phyloP scores from a whole-genome alignment of 2,113 vertebrate genomes.

The Pelusios castaneus region DNA sequence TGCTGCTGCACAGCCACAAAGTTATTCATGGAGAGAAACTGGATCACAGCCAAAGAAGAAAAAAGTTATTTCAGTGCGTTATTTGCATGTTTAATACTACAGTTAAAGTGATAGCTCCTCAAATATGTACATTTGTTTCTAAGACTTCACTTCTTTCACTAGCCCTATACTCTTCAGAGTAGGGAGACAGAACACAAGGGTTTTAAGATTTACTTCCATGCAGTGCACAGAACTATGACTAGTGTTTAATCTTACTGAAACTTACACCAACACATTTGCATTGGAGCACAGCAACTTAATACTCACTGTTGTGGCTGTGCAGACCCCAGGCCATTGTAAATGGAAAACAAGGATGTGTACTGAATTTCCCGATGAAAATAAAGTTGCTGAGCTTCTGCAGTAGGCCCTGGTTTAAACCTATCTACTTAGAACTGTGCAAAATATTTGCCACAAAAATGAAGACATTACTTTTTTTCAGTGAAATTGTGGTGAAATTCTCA shows the following conservation, averaged over 20 bases:
- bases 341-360: not conserved
- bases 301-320: not conserved
- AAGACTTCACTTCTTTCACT: not conserved
- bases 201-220: not conserved
- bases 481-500: not conserved
- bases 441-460: not conserved
- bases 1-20: not conserved
- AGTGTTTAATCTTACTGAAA: not conserved
- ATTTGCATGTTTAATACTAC: not conserved
- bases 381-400: not conserved
- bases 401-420: not conserved
- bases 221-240: not conserved
- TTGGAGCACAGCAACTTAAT: not conserved
- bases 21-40: not conserved
- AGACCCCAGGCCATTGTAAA: accelerated
- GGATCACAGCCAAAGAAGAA: not conserved
- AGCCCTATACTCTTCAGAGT: not conserved
- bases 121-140: not conserved
- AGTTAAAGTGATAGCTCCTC: not conserved
- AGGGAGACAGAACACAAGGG: not conserved
- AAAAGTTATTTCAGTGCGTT: accelerated
- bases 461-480: accelerated
- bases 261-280: not conserved
- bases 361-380: not conserved
- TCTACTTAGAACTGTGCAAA: not conserved